Evolutionary conservation across 2,113 vertebrate species (phyloP).

Genomic region (Tricholaema leucomelas): DNA sequence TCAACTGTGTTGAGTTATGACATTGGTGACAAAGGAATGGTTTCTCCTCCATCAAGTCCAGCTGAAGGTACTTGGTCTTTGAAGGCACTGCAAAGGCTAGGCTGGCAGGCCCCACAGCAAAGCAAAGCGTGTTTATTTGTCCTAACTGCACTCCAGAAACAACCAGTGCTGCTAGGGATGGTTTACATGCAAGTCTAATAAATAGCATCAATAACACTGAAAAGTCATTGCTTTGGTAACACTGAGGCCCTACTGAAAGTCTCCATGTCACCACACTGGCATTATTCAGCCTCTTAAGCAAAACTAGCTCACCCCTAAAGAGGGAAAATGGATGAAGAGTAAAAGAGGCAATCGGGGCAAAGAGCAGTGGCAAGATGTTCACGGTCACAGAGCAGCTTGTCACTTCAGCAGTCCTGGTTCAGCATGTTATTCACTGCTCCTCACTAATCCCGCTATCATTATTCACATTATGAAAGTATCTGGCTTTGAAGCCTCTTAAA

Average conservation of each 20-base stretch:
- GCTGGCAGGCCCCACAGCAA: background rate
- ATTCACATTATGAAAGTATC: background rate
- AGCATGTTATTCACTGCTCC: background rate
- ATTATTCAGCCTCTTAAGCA: background rate
- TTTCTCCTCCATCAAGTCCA: slow-evolving; percentile 31
- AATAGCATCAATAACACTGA: background rate
- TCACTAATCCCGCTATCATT: background rate
- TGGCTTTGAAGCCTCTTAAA: background rate
- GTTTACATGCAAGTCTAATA: background rate
- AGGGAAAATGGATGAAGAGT: background rate
- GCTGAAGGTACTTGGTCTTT: slow-evolving; percentile 16
- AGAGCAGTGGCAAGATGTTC: background rate
- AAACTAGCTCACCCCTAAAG: background rate
- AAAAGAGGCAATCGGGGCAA: background rate
- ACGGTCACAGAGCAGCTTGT: background rate
- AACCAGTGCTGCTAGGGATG: background rate
- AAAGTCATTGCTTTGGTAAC: background rate
- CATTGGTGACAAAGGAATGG: slow-evolving; percentile 50
- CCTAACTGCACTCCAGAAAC: background rate
- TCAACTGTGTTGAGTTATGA: slow-evolving; percentile 55
- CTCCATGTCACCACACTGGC: background rate
- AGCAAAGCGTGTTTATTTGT: slow-evolving; percentile 42
- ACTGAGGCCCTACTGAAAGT: background rate
- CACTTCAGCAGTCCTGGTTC: background rate
- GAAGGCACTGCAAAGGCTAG: background rate